Evolutionary conservation across 2,888 invertebrate genomes (phyloP).

Genomic region (Leptinotarsa tumamoca): DNA sequence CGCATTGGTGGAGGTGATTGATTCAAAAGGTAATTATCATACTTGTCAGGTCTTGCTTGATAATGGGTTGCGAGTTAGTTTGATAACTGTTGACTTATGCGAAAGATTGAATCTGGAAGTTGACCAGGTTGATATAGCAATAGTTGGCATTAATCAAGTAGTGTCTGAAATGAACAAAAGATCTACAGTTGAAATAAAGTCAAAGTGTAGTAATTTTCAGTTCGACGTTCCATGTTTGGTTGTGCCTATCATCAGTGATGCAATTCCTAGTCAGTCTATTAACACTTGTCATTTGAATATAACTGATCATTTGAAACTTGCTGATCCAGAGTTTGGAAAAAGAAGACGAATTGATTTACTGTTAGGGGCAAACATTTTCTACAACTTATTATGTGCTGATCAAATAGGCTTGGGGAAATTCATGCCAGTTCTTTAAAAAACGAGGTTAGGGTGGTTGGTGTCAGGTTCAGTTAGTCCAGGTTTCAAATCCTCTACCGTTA

Average conservation of each 20-base stretch:
- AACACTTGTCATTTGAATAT: not conserved
- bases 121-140: not conserved
- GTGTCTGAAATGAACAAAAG: not conserved
- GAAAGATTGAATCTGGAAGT: not conserved
- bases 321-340: not conserved
- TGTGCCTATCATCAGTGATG: conserved; percentile 14
- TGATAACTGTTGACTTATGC: not conserved
- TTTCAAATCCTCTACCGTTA: not conserved
- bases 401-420: not conserved
- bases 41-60: conserved; percentile 2
- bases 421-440: not conserved
- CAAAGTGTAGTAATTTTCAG: conserved; percentile 17
- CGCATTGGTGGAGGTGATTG: conserved; percentile 2
- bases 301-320: not conserved
- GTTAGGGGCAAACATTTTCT: not conserved
- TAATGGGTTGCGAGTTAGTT: conserved; percentile 16
- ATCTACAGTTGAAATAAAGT: not conserved
- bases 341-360: not conserved
- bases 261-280: conserved; percentile 17
- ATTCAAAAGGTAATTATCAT: not conserved
- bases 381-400: not conserved
- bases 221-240: conserved; percentile 16
- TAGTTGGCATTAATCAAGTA: conserved; percentile 17
- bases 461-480: not conserved
- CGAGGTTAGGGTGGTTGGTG: not conserved